phyloP scores from a whole-genome alignment of 2,113 vertebrate genomes.

The Pampusana beccarii region DNA sequence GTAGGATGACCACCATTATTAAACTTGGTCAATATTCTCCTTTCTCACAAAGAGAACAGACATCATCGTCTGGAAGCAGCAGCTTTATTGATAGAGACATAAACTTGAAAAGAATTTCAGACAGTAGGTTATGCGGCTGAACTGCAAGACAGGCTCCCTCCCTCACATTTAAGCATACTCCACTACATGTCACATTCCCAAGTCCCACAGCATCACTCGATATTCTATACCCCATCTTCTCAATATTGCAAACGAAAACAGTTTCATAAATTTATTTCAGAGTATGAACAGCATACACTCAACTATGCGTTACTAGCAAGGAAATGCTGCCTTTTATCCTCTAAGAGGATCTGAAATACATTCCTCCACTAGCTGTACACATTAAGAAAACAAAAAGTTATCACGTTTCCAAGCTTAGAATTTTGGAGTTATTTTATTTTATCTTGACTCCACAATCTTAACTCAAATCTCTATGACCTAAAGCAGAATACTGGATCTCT shows the following conservation, averaged over 20 bases:
- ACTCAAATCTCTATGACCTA: background rate
- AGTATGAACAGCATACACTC: background rate
- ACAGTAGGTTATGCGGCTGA: background rate
- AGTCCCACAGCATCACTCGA: background rate
- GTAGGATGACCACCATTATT: background rate
- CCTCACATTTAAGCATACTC: background rate
- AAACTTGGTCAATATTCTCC: background rate
- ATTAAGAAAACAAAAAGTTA: background rate
- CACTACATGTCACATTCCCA: background rate
- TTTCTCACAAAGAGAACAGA: background rate
- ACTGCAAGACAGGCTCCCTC: background rate
- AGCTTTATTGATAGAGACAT: background rate
- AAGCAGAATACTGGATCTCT: background rate
- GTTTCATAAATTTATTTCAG: background rate
- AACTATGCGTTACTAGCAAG: background rate
- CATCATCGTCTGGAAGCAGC: background rate
- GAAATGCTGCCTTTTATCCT: background rate
- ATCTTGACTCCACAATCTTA: background rate
- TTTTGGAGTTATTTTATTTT: background rate
- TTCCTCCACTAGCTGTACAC: background rate
- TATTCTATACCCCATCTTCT: background rate
- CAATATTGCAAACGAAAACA: background rate
- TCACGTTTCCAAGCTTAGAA: background rate
- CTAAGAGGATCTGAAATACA: background rate
- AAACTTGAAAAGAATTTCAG: background rate